Evolutionary conservation across 2,888 invertebrate genomes (phyloP), one percentile per base, ranked within the genome.

Genomic region (Drosophila pseudotalamancana): DNA sequence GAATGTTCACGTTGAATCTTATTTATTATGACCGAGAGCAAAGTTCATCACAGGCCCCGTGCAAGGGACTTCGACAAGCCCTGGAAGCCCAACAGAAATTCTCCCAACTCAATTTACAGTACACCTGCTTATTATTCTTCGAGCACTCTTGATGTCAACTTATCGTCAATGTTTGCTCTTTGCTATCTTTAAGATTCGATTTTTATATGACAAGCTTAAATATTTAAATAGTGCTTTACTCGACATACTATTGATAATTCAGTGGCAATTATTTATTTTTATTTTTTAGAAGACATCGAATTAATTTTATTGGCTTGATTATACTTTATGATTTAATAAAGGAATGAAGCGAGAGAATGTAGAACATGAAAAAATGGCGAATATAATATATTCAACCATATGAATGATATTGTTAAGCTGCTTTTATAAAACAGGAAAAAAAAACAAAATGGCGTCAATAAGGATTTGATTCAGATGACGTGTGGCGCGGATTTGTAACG

Each of bases 401-500:
- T 29, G 19, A 12, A 25, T 14, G 51, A 18, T 39, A 12, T 12
- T 4, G 6, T 9, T 23, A 3, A 9, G 31, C 32, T 42, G 0
- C 34, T 27, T 12, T 12, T n/a, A 29, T 12, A 8, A 53, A 42
- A 45, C 14, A n/a, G 35, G 16, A 6, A 29, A 29, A 14, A 54
- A 43, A 37, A 56, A 42, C 49, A 46, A 71, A 55, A 53, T 45
- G 56, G n/a, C 42, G 57, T 43, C 54, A 71, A 62, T 62, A 53
- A 62, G 57, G 56, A 55, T 79, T 73, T 79, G 66, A 71, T 77
- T 82, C 72, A 69, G 77, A 59, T 59, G 63, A 51, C 48, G 48
- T 59, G 70, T 62, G 53, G 43, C 60, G 42, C 40, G 45, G 39
- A 63, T 71, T 68, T 68, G 50, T 54, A 43, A 18, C 57, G 72